These are phyloP conservation scores for Pogonocherus hispidulus DNA, from an alignment of 2,888 invertebrate species.

Conservation along the genomic window DNA sequence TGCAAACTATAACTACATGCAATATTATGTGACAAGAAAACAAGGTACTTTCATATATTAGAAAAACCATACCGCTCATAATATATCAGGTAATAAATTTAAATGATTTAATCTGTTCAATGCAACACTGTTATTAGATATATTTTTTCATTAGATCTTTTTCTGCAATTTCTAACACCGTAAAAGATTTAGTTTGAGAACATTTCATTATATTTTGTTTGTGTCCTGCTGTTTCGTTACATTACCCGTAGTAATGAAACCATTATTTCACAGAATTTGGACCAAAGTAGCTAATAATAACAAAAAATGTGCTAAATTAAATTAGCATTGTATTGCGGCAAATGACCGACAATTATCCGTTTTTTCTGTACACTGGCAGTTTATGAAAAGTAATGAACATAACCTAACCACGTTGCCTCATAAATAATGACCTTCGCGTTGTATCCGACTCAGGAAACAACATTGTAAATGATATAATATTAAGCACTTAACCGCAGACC, in stretches of 20 bases:
- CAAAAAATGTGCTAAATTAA: neutral
- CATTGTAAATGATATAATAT: conserved; percentile 26
- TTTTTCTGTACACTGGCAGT: neutral
- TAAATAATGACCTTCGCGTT: conserved; percentile 37
- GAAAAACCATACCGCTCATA: neutral
- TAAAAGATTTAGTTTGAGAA: neutral
- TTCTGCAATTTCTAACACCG: neutral
- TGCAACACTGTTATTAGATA: neutral
- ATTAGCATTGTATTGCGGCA: conserved; percentile 1
- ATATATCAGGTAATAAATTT: neutral
- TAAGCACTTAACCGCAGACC: conserved; percentile 25
- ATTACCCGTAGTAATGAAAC: too few relatives aligned
- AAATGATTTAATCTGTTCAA: neutral
- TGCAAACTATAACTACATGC: too few relatives aligned
- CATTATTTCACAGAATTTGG: neutral
- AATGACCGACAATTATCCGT: neutral
- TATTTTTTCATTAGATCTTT: neutral
- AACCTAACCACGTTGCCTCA: conserved; percentile 36
- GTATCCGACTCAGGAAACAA: conserved; percentile 10
- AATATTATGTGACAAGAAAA: neutral
- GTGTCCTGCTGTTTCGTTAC: too few relatives aligned
- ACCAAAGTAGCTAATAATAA: neutral
- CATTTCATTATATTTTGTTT: neutral
- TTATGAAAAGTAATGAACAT: conserved; percentile 33
- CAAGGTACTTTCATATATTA: neutral